These are phyloP conservation scores for Rhagium mordax DNA, from an alignment of 2,888 invertebrate species.

Conservation along the genomic window DNA sequence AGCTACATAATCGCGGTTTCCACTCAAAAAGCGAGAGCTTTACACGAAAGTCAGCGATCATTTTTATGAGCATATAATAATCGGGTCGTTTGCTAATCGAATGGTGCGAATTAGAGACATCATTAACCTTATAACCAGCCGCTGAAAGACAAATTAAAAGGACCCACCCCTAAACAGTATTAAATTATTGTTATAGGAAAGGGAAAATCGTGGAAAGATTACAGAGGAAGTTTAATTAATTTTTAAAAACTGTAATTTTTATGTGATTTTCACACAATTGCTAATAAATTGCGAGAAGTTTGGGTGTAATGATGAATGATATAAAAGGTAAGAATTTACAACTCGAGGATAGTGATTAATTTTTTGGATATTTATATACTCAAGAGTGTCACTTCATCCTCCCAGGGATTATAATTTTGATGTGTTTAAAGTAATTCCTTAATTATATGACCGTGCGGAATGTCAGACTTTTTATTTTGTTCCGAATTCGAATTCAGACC, in stretches of 20 bases:
- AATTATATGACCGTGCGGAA: no score
- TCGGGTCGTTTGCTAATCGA: conserved; percentile 37
- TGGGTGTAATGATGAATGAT: not conserved
- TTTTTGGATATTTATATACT: not conserved
- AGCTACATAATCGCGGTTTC: conserved; percentile 37
- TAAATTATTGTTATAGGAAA: conserved; percentile 17
- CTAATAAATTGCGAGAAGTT: conserved; percentile 6
- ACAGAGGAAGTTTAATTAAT: conserved; percentile 22
- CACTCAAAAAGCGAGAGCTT: conserved; percentile 37
- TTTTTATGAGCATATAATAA: conserved; percentile 46
- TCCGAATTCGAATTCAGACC: no score
- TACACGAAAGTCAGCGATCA: conserved; percentile 46
- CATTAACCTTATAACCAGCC: conserved; percentile 42
- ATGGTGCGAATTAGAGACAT: conserved; percentile 49
- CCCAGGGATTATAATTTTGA: no score
- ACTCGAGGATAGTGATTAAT: not conserved
- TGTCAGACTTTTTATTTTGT: no score
- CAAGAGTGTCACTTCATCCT: no score
- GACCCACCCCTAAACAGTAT: conserved; percentile 29
- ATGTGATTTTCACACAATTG: conserved; percentile 15
- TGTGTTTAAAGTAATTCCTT: no score
- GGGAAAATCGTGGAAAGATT: conserved; percentile 29
- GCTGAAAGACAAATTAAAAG: conserved; percentile 43
- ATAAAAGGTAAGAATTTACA: not conserved
- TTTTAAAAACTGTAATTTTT: conserved; percentile 23